Percentiles rank a stretch among this genome's conserved stretches.
Conservation (phyloP, 2,797 vertebrate genomes). For the Rhabdophis nuchalis region DNA sequence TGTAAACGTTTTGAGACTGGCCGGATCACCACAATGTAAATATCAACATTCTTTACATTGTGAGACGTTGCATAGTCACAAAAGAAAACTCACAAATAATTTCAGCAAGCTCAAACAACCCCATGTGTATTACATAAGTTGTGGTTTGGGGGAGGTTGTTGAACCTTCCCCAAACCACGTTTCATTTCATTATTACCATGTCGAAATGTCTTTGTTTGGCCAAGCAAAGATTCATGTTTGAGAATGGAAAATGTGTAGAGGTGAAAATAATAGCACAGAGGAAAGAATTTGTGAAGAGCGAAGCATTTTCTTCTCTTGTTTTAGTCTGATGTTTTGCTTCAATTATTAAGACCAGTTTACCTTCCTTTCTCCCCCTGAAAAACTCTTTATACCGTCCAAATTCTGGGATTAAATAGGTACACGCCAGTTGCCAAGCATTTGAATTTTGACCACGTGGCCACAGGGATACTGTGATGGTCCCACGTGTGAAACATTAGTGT, state of each 20-base stretch:
- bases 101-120: background rate
- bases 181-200: too few species aligned
- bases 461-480: too few species aligned
- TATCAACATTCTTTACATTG: background rate
- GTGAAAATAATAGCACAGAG: background rate
- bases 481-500: too few species aligned
- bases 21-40: background rate
- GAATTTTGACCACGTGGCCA: too few species aligned
- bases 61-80: background rate
- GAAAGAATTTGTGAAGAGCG: background rate
- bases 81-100: background rate
- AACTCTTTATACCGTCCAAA: background rate
- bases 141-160: fast-evolving
- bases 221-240: background rate
- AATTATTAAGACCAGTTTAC: background rate
- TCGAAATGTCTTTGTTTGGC: background rate
- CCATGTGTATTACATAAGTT: background rate
- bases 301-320: too few species aligned
- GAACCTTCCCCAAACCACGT: too few species aligned
- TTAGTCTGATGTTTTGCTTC: background rate
- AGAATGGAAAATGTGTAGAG: background rate
- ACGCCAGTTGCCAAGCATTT: too few species aligned
- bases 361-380: background rate
- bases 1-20: background rate
- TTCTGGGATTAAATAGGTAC: background rate